phyloP scores from a whole-genome alignment of 2,113 vertebrate species.

The Sphyrna mokarran region DNA sequence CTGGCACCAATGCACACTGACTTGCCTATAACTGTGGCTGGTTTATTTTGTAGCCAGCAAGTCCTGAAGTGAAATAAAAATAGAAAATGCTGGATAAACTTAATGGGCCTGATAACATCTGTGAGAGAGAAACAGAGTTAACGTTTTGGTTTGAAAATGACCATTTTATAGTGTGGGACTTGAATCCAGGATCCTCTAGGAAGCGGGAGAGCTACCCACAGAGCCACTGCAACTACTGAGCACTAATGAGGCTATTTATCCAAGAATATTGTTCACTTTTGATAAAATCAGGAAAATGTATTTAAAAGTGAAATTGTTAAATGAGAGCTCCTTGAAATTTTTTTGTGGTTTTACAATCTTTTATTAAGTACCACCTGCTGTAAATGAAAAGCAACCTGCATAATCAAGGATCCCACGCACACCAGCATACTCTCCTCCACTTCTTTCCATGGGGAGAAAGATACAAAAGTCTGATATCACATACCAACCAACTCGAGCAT shows the following conservation, averaged over 20 bases:
- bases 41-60: not conserved
- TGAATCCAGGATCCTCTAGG: not conserved
- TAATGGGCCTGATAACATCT: too few species aligned
- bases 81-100: too few species aligned
- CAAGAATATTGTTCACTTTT: not conserved
- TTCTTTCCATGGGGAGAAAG: too few species aligned
- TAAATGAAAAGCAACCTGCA: not conserved
- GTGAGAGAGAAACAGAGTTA: too few species aligned
- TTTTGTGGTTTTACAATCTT: not conserved
- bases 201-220: not conserved
- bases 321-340: not conserved
- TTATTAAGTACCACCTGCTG: not conserved
- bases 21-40: not conserved
- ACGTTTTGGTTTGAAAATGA: too few species aligned
- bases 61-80: too few species aligned
- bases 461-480: too few species aligned
- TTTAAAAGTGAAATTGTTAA: not conserved
- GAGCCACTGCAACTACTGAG: not conserved
- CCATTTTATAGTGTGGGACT: too few species aligned
- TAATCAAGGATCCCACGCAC: too few species aligned
- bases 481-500: too few species aligned
- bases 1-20: too few species aligned
- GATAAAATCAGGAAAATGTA: not conserved
- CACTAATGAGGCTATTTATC: not conserved
- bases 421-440: too few species aligned